A percentile compares a stretch with the other conserved stretches of the same genome.
Conservation (phyloP, 2,113 vertebrate genomes). For the Opisthocomus hoazin region DNA sequence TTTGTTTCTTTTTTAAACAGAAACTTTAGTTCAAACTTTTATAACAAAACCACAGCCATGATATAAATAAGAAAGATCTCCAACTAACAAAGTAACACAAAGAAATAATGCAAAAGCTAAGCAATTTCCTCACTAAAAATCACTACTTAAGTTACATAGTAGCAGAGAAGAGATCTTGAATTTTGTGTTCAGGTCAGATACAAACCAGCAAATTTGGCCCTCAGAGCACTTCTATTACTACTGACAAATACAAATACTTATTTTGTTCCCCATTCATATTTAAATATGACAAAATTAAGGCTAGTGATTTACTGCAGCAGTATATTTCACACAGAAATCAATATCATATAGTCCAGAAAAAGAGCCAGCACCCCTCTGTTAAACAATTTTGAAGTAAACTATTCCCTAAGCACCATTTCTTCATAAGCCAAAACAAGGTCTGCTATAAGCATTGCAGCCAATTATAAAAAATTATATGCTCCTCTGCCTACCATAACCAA, state of each 20-base stretch:
- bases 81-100: background rate
- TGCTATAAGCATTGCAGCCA: background rate
- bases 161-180: background rate
- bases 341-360: background rate
- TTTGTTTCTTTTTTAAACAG: background rate
- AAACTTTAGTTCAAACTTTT: background rate
- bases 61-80: background rate
- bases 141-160: background rate
- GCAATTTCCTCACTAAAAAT: background rate
- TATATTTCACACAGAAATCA: background rate
- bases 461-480: background rate
- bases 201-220: background rate
- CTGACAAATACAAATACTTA: background rate
- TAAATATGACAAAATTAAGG: background rate
- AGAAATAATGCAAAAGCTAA: background rate
- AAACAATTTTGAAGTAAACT: background rate
- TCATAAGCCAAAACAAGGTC: background rate
- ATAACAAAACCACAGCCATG: background rate
- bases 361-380: background rate
- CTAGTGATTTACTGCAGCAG: background rate
- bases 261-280: background rate
- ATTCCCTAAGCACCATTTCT: background rate
- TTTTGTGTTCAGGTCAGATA: background rate
- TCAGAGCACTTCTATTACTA: background rate
- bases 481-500: background rate